Evolutionary conservation across 2,888 invertebrate species (phyloP).

Genomic region (Sinopyrophorus schimmeli): DNA sequence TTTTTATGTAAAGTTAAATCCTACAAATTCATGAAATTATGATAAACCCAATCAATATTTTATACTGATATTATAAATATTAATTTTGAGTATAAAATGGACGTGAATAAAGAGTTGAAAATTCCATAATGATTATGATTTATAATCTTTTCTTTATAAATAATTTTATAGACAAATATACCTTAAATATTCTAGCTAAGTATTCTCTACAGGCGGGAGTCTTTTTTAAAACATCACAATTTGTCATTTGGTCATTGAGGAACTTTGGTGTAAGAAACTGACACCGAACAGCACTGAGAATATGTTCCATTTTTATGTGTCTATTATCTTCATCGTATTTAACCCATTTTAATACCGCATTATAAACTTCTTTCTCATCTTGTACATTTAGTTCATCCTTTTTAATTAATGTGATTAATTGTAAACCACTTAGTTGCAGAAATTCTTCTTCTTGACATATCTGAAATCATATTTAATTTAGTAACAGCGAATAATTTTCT

Average conservation of each 20-base stretch:
- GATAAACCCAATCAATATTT: no score
- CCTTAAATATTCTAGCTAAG: conserved; percentile 84
- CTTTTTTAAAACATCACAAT: conserved; percentile 84
- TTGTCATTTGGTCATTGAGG: conserved; percentile 87
- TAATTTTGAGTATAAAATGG: no score
- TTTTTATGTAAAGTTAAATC: conserved; percentile 88
- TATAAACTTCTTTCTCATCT: conserved; percentile 89
- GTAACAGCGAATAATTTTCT: neutral
- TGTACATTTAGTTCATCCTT: conserved; percentile 91
- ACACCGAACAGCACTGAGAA: conserved; percentile 86
- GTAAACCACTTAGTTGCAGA: conserved; percentile 76
- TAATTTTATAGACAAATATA: conserved; percentile 41
- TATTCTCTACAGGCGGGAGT: conserved; percentile 89
- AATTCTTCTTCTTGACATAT: conserved; percentile 94
- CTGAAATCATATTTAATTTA: conserved; percentile 49
- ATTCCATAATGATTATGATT: no score
- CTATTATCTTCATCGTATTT: conserved; percentile 84
- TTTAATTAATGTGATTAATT: conserved; percentile 79
- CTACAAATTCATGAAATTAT: no score
- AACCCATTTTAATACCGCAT: conserved; percentile 91
- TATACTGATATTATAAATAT: neutral
- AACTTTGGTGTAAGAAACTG: conserved; percentile 91
- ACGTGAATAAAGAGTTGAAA: no score
- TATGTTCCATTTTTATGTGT: conserved; percentile 83
- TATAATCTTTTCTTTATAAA: no score